Conservation (phyloP, 2,113 vertebrate species). For the Pelvicachromis taeniatus region DNA sequence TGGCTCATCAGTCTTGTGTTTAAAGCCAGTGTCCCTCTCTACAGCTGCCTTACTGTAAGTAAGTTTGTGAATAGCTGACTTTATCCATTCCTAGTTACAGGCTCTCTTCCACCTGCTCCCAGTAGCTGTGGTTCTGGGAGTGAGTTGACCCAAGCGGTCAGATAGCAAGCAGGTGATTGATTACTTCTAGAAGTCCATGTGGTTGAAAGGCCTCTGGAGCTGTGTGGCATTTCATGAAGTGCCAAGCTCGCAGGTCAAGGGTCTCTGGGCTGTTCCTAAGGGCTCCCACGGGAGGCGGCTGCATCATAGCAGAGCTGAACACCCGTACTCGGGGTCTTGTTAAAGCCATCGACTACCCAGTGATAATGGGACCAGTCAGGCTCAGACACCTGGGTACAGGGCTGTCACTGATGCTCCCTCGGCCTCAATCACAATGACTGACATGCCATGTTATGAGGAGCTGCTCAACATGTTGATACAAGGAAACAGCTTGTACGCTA, state of each 20-base stretch:
- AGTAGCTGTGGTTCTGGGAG: constrained; percentile 5
- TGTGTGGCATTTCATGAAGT: constrained; percentile 50
- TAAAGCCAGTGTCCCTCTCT: background rate
- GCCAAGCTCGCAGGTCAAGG: constrained; percentile 27
- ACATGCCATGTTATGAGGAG: constrained; percentile 13
- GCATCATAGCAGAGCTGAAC: background rate
- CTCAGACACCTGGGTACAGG: constrained; percentile 51
- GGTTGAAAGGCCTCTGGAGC: constrained; percentile 48
- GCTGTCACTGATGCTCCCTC: constrained; percentile 11
- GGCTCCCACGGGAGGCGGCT: background rate
- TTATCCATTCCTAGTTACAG: background rate
- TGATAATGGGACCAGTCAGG: constrained; percentile 30
- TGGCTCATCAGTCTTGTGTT: background rate
- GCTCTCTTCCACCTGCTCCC: background rate
- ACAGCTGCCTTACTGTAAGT: constrained; percentile 14
- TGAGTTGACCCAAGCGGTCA: constrained; percentile 26
- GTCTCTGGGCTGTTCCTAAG: constrained; percentile 11
- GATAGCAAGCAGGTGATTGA: constrained; percentile 49
- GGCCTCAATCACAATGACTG: constrained; percentile 24
- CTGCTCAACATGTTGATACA: constrained; percentile 17
- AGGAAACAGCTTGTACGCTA: constrained; percentile 17
- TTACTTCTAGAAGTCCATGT: constrained; percentile 42
- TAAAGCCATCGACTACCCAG: constrained; percentile 30
- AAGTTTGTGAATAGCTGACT: constrained; percentile 25
- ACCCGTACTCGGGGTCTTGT: constrained; percentile 4